These are phyloP conservation scores for Pyrgilauda ruficollis DNA, from an alignment of 2,113 vertebrate species.

Conservation along the genomic window DNA sequence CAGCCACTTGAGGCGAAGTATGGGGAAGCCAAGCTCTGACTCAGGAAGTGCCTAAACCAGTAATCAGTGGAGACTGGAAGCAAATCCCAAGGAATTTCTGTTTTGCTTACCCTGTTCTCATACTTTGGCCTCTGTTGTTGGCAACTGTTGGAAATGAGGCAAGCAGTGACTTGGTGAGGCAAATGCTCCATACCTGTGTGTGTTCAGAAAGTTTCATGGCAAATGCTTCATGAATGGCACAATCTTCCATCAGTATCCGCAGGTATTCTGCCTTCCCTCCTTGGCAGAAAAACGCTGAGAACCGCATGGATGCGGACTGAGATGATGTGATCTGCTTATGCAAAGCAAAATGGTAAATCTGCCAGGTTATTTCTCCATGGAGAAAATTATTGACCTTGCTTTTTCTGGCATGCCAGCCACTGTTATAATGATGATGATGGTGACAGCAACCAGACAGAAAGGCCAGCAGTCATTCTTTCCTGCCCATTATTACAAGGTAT, in stretches of 20 bases:
- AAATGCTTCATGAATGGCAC: neutral
- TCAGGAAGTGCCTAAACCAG: slow-evolving; percentile 22
- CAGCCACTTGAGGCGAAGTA: neutral
- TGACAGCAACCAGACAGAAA: slow-evolving; percentile 39
- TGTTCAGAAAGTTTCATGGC: neutral
- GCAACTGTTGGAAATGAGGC: neutral
- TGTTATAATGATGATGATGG: slow-evolving; percentile 33
- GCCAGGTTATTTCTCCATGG: slow-evolving; percentile 35
- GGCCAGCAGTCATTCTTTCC: slow-evolving; percentile 54
- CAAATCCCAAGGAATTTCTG: neutral
- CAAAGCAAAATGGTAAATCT: slow-evolving; percentile 12
- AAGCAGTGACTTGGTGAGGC: neutral
- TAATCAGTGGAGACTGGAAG: neutral
- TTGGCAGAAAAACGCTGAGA: neutral
- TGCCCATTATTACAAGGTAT: slow-evolving; percentile 49
- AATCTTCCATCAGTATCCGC: neutral
- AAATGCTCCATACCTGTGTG: neutral
- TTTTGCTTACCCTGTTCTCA: neutral
- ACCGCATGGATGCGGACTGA: neutral
- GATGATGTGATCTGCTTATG: slow-evolving; percentile 11
- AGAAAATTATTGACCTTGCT: slow-evolving; percentile 53
- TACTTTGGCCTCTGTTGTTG: neutral
- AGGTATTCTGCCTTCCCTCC: neutral
- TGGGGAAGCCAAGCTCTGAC: neutral
- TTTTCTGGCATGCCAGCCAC: slow-evolving; percentile 39